These are phyloP conservation scores for Drosophila serrata DNA, from an alignment of 1,140 invertebrate genomes.

Conservation along the genomic window DNA sequence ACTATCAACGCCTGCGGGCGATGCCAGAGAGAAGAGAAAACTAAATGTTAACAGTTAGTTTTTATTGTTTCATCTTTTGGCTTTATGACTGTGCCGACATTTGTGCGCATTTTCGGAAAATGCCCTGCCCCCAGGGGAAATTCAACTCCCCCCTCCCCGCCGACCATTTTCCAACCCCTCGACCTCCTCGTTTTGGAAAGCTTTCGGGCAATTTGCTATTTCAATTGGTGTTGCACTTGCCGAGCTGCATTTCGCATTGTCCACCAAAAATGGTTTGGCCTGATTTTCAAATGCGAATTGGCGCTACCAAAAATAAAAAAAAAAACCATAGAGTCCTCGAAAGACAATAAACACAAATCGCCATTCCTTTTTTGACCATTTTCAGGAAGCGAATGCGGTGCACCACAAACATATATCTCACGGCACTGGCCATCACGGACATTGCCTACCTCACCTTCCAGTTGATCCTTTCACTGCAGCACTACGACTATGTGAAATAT, in stretches of 20 bases:
- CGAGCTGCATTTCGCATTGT: slow-evolving; percentile 43
- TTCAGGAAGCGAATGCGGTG: slow-evolving; percentile 89
- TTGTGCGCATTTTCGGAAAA: slow-evolving; percentile 50
- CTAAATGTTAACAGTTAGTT: slow-evolving; percentile 71
- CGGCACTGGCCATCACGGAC: slow-evolving; percentile 90
- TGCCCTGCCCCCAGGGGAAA: slow-evolving; percentile 19
- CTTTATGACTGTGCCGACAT: slow-evolving; percentile 67
- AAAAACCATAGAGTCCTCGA: slow-evolving; percentile 7
- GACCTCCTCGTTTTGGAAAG: background rate
- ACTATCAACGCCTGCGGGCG: slow-evolving; percentile 8
- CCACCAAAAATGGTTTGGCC: slow-evolving; percentile 37
- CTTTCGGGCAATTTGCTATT: slow-evolving; percentile 62
- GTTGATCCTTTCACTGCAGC: slow-evolving; percentile 88
- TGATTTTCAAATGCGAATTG: slow-evolving; percentile 46
- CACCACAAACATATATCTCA: slow-evolving; percentile 92
- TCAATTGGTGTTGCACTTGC: slow-evolving; percentile 73
- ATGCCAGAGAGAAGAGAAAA: slow-evolving; percentile 24
- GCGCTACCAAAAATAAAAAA: background rate
- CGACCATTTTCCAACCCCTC: background rate
- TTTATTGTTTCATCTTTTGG: slow-evolving; percentile 67
- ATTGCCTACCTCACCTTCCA: slow-evolving; percentile 90
- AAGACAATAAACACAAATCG: slow-evolving; percentile 32
- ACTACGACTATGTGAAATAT: slow-evolving; percentile 87
- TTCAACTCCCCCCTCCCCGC: background rate
- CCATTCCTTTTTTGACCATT: slow-evolving; percentile 39